Evolutionary conservation across 2,888 invertebrate species (phyloP), one percentile per base, ranked within the genome.

Genomic region (Athetis lepigone): DNA sequence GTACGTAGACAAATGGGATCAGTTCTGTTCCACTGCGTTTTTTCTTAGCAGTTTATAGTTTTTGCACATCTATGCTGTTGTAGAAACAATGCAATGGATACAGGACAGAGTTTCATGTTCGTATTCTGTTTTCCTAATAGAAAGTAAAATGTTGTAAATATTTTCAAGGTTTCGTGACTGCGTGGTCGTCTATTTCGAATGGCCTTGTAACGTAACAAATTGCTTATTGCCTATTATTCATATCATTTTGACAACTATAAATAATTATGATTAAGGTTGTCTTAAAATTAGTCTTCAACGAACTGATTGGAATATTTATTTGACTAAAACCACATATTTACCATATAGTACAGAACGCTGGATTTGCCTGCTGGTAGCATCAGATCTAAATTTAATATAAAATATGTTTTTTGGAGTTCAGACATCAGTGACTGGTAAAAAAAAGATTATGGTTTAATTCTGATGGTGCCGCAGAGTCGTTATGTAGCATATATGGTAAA

Each of bases 251-350:
- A 66, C 23, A 72, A 68, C 39, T 74, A 56, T 65, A 19, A 45
- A 64, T 70, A 66, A 50, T 61, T 71, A 64, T 65, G 13, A 45
- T 65, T 71, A 75, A 60, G 70, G 64, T 79, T 67, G 66, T 52
- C 67, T 33, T 13, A 33, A 61, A 75, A 69, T 74, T 58, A 64
- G 46, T 73, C 63, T 52, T 76, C 76, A 72, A 62, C 59, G 72
- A 77, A 79, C 74, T 75, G 72, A 80, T 74, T 74, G 75, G 57
- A 59, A 78, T 79, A 73, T 77, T 80, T 80, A 71, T 80, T 82
- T 79, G 58, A 73, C 58, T 76, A 63, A 63, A 67, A 56, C 36
- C 52, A 60, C 50, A 49, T 60, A 51, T 61, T 59, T 77, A 64
- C 58, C 57, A 52, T 58, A 63, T 47, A 50, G 59, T 68, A 54